Percentiles rank a stretch among this genome's conserved stretches.
Conservation (phyloP, 2,888 invertebrate genomes). For the Rhagium mordax region DNA sequence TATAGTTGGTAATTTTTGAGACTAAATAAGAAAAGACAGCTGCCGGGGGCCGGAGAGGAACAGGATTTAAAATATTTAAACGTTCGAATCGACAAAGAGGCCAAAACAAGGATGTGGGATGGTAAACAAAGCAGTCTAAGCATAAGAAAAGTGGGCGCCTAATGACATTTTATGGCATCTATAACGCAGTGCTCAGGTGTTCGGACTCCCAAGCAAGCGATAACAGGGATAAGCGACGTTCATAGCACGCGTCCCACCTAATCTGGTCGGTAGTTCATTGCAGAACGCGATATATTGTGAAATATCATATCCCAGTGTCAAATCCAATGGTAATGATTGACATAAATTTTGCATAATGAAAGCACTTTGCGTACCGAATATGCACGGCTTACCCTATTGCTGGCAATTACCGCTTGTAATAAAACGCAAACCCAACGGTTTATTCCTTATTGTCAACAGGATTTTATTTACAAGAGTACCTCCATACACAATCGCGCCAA, state of each 20-base stretch:
- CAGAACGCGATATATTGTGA: conserved; percentile 66
- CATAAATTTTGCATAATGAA: conserved; percentile 70
- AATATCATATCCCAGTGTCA: conserved; percentile 70
- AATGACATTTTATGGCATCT: conserved; percentile 62
- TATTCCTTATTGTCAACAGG: conserved; percentile 46
- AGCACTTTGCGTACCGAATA: conserved; percentile 63
- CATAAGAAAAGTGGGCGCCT: conserved; percentile 55
- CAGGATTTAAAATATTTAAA: background rate
- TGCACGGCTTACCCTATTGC: conserved; percentile 55
- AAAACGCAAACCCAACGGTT: conserved; percentile 57
- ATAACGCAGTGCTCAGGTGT: conserved; percentile 68
- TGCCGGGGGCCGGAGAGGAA: background rate
- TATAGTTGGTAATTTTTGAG: no score
- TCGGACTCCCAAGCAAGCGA: conserved; percentile 67
- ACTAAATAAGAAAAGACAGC: background rate
- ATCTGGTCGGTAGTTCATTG: conserved; percentile 67
- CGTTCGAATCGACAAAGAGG: background rate
- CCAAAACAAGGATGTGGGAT: background rate
- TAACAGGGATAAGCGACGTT: conserved; percentile 69
- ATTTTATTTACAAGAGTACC: conserved; percentile 36
- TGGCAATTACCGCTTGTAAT: conserved; percentile 58
- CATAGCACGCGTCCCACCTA: conserved; percentile 61
- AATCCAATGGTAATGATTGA: conserved; percentile 70
- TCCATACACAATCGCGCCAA: background rate
- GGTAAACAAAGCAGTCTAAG: conserved; percentile 11